Evolutionary conservation across 2,888 invertebrate species (phyloP), one percentile per base, ranked within the genome.

Genomic region (Parnassius orleans): DNA sequence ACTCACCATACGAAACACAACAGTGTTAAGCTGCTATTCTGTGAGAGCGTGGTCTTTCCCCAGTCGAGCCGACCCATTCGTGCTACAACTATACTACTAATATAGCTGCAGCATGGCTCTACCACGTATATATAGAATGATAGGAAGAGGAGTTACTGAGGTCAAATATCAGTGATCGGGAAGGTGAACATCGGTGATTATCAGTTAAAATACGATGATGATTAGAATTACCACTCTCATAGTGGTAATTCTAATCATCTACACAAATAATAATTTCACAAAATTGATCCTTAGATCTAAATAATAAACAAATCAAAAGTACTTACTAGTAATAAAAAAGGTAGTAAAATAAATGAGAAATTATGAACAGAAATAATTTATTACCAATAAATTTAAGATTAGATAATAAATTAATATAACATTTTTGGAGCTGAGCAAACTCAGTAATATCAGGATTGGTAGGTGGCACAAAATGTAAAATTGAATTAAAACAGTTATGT

Each of bases 311-410:
- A 33, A 33, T 24, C 24, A 33, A 11, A 11, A 53, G n/a, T 41
- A 5, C 9, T 24, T 15, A 41, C 53, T 1, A 53, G 53, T n/a
- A 41, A 41, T 15, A n/a, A 3, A 10, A 12, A 33, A 33, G 24
- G 3, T 52, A 12, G 33, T 10, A 53, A 14, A 41, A 53, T n/a
- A 66, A 63, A 61, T 60, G 59, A 66, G 61, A 44, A 42, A 53
- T 47, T 52, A 51, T 44, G 58, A 73, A 71, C 72, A 75, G 60
- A 64, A 75, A 77, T 77, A 75, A 76, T 79, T 79, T 79, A 76
- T 74, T 77, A 69, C 63, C 65, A 66, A 72, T 65, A 70, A 61
- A 68, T 48, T 63, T 68, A 69, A 69, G 59, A 72, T 69, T 71
- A n/a, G n/a, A n/a, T n/a, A 73, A 70, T 67, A 72, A 69, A 68